Percentiles rank a stretch among this genome's conserved stretches.
These are phyloP conservation scores for Tethya wilhelma DNA, from an alignment of 37 sponge, comb jelly and placozoan species.

Conservation along the genomic window DNA sequence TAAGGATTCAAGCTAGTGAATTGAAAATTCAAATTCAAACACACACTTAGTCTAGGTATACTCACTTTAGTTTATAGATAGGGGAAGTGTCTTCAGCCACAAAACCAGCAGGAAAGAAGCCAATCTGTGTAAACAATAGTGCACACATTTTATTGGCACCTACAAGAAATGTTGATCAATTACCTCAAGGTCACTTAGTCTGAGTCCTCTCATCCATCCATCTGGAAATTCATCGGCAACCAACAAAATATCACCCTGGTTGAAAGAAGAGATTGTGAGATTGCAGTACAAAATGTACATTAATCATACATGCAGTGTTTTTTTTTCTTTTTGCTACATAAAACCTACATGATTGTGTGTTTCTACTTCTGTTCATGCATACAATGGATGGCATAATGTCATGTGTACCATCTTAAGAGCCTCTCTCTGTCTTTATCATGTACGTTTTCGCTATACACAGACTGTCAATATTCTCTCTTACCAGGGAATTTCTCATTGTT, in stretches of 20 bases:
- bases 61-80: constrained; percentile 67
- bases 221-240: constrained; percentile 78
- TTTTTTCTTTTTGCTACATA: background rate
- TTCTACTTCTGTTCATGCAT: background rate
- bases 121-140: constrained; percentile 53
- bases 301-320: background rate
- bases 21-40: background rate
- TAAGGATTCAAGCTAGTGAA: no score
- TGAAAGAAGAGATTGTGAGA: background rate
- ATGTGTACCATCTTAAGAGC: background rate
- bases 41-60: no score
- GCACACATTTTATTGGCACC: background rate
- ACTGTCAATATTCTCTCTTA: no score
- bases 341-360: background rate
- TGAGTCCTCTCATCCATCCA: constrained; percentile 89
- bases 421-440: no score
- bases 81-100: constrained; percentile 67
- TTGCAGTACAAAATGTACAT: background rate
- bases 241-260: constrained; percentile 81
- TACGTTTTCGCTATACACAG: no score
- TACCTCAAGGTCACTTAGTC: constrained; percentile 68
- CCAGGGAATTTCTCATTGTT: no score
- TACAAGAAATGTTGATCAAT: no score
- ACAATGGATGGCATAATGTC: background rate
- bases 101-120: constrained; percentile 80